Conservation (phyloP, 1,140 invertebrate genomes). For the Diachasmimorpha longicaudata region DNA sequence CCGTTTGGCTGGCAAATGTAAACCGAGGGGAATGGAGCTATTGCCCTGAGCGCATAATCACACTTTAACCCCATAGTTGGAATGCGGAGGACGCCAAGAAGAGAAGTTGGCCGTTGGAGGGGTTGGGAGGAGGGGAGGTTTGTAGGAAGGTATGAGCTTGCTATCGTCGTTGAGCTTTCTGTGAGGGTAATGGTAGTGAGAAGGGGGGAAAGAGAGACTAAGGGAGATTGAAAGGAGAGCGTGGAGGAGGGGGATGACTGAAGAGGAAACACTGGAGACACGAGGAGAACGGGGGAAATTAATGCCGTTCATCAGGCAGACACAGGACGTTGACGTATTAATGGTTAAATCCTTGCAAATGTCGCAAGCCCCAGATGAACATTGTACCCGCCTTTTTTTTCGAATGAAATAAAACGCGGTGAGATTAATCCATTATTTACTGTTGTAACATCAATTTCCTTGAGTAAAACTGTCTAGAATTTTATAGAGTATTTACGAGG, state of each 20-base stretch:
- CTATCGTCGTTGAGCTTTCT: background rate
- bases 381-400: background rate
- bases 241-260: background rate
- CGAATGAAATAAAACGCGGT: background rate
- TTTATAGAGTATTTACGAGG: background rate
- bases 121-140: background rate
- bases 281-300: conserved; percentile 40
- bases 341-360: conserved; percentile 30
- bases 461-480: background rate
- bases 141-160: background rate
- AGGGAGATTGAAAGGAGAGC: background rate
- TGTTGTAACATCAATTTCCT: background rate
- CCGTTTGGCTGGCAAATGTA: conserved; percentile 48
- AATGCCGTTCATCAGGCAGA: conserved; percentile 15
- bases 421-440: background rate
- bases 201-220: background rate
- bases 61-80: conserved; percentile 45
- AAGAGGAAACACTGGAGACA: conserved; percentile 22
- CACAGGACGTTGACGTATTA: conserved; percentile 52
- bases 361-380: background rate
- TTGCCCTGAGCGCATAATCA: conserved; percentile 48
- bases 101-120: conserved; percentile 21
- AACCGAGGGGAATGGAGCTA: conserved; percentile 44
- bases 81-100: conserved; percentile 39
- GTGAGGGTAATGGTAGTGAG: background rate